These are phyloP conservation scores for Corella eumyota DNA, from an alignment of 23 tunicate species.

Conservation along the genomic window DNA sequence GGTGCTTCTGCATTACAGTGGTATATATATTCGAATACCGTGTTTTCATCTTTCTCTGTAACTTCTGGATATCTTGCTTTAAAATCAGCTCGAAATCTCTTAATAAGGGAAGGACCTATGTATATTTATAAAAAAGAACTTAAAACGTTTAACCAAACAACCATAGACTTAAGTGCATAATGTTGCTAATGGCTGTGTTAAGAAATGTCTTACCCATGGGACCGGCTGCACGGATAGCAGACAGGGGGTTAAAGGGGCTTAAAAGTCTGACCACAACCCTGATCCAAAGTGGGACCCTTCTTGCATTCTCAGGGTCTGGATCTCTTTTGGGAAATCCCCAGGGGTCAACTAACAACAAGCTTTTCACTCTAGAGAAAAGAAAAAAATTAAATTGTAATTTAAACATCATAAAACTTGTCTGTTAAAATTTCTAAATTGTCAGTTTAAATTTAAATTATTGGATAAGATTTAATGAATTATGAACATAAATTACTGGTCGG, in stretches of 20 bases:
- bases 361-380: constrained; percentile 40
- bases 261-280: constrained; percentile 38
- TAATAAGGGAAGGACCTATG: constrained; percentile 74
- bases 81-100: constrained; percentile 61
- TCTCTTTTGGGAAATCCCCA: constrained; percentile 87
- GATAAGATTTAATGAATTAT: not conserved
- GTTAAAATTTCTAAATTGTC: not conserved
- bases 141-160: too few relatives aligned
- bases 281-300: constrained; percentile 78
- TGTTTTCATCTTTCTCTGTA: constrained; percentile 31
- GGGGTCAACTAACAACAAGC: constrained; percentile 75
- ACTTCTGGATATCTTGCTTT: constrained; percentile 33
- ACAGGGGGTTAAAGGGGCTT: constrained; percentile 78
- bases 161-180: too few relatives aligned
- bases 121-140: too few relatives aligned
- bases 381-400: not conserved
- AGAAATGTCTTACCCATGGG: constrained; percentile 87
- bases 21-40: constrained; percentile 77
- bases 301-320: constrained; percentile 28
- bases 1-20: constrained; percentile 89
- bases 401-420: not conserved
- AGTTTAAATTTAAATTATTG: not conserved
- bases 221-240: constrained; percentile 70
- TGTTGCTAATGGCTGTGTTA: too few relatives aligned
- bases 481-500: constrained; percentile 23